Evolutionary conservation across 2,888 invertebrate genomes (phyloP).

Genomic region (Philaethria dido): DNA sequence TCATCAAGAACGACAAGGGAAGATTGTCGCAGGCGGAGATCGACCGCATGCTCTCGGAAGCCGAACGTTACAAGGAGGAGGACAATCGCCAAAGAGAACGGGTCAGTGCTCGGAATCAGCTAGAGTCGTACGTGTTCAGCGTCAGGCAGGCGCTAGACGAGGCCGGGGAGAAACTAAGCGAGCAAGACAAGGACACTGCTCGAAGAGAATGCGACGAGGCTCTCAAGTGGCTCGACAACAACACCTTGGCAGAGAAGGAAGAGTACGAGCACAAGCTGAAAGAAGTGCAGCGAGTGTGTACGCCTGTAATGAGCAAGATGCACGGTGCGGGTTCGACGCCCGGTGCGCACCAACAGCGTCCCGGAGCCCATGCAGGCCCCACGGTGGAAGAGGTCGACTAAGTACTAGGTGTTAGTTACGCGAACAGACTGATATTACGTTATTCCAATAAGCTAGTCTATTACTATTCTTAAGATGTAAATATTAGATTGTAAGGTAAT

Average conservation of each 20-base stretch:
- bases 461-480: no score
- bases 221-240: conserved; percentile 86
- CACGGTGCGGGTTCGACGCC: conserved; percentile 8
- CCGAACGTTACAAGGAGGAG: conserved; percentile 86
- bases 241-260: conserved; percentile 86
- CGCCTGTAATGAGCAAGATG: conserved; percentile 15
- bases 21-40: conserved; percentile 88
- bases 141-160: conserved; percentile 88
- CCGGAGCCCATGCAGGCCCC: no score
- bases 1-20: conserved; percentile 91
- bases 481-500: no score
- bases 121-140: conserved; percentile 81
- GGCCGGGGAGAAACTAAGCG: conserved; percentile 80
- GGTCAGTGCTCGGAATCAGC: conserved; percentile 87
- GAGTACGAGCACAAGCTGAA: conserved; percentile 66
- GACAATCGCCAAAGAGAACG: conserved; percentile 78
- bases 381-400: no score
- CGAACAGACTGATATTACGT: no score
- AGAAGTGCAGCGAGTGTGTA: conserved; percentile 14
- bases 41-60: conserved; percentile 88
- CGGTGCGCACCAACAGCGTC: no score
- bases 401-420: no score
- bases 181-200: conserved; percentile 84
- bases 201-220: conserved; percentile 83
- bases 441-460: no score